Percentiles rank a stretch among this genome's conserved stretches.
Conservation (phyloP, 2,888 invertebrate species). For the Osmoderma eremita region DNA sequence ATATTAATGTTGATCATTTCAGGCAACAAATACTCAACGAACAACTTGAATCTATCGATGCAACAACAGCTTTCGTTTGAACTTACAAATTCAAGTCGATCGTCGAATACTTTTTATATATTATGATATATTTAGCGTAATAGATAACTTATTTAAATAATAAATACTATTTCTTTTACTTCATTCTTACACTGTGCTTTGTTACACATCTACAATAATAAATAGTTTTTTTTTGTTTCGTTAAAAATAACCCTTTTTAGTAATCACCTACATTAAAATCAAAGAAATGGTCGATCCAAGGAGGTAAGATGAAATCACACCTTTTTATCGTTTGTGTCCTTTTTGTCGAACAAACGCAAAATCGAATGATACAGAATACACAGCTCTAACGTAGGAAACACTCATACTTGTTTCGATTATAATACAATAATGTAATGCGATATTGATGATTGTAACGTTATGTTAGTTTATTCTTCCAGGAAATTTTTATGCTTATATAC, state of each 20-base stretch:
- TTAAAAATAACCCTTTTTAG: constrained; percentile 43
- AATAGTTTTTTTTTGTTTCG: constrained; percentile 30
- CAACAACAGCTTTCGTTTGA: no score
- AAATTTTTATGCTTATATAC: neutral
- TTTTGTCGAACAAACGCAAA: neutral
- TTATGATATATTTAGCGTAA: constrained; percentile 32
- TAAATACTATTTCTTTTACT: constrained; percentile 58
- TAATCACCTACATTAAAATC: constrained; percentile 41
- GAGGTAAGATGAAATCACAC: no score
- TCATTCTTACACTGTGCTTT: constrained; percentile 56
- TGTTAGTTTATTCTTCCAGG: no score
- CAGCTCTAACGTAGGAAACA: constrained; percentile 53
- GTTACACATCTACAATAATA: constrained; percentile 43
- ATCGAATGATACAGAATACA: constrained; percentile 49
- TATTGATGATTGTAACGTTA: no score
- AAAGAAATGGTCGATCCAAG: no score
- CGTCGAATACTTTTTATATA: constrained; percentile 19
- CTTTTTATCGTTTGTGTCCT: neutral
- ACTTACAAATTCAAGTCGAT: constrained; percentile 3
- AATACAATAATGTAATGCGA: constrained; percentile 46
- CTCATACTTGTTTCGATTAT: constrained; percentile 48
- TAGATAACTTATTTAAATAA: constrained; percentile 49
- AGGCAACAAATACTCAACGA: no score
- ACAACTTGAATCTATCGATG: no score
- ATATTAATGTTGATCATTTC: no score